Evolutionary conservation across 2,888 invertebrate species (phyloP), one percentile per base, ranked within the genome.

Genomic region (Beris morrisii): DNA sequence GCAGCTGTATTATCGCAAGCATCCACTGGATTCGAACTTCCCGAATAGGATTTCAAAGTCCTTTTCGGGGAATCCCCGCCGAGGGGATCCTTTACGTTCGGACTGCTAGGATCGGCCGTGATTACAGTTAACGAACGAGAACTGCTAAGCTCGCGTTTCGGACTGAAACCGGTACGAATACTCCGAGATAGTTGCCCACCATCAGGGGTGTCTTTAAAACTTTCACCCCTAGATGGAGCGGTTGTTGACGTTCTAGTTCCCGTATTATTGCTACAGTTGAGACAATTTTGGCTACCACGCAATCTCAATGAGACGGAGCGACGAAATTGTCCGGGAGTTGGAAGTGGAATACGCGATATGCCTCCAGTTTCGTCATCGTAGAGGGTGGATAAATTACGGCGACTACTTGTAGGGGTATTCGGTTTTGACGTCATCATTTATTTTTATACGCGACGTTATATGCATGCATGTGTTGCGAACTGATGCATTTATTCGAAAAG

Each of bases 241-340:
- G 71, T 67, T 70, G 71, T 65, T 72, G 69, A 30, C 59, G 53
- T 67, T 30, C 22, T 54, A 54, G 54, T 70, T 72, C 15, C 22
- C 45, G n/a, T 28, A 28, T 64, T 46, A 15, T 6, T 13, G 4
- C 28, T 9, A 22, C 56, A 30, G 44, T 57, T 57, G 68, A 67
- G 72, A 68, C 69, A 77, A 73, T 81, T 86, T 70, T 78, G 76
- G 64, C 75, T 86, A 75, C 86, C 87, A 80, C 87, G 87, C 85
- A 88, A 77, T 76, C 88, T 87, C 85, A 88, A 78, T 78, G 88
- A 87, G 66, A 84, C 83, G 73, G 87, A 84, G 77, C 88, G 87
- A 70, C 85, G 85, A 78, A 89, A 84, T 75, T 80, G 73, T 38
- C 72, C 72, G 59, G 73, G 70, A 13, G 73, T 70, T 30, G 73